These are phyloP conservation scores for Ashinkailepas kermadecensis DNA, from an alignment of 2,888 invertebrate species.

Conservation along the genomic window DNA sequence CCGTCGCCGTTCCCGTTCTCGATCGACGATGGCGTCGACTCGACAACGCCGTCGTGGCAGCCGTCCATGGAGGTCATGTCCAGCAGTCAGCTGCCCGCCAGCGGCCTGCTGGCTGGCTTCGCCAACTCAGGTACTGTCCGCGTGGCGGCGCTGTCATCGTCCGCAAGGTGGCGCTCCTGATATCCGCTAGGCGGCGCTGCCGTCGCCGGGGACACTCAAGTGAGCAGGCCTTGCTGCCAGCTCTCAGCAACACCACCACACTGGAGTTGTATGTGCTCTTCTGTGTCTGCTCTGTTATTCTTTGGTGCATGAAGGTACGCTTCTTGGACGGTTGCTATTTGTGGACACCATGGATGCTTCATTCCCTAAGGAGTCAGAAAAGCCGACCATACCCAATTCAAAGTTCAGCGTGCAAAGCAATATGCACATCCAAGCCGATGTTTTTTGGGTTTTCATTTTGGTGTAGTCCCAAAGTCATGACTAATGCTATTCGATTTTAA, in stretches of 20 bases:
- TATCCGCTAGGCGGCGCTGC: neutral
- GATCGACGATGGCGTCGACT: conserved; percentile 20
- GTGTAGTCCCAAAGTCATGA: no score
- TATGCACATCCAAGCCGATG: no score
- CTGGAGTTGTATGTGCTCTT: neutral
- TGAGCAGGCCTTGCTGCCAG: no score
- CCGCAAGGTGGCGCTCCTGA: neutral
- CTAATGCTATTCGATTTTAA: no score
- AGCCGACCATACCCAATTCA: no score
- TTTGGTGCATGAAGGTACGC: neutral
- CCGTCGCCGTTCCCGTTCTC: conserved; percentile 17
- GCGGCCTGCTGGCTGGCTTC: neutral
- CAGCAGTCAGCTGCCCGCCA: neutral
- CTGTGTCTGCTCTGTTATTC: neutral
- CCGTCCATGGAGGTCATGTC: neutral
- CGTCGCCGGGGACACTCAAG: no score
- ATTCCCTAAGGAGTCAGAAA: no score
- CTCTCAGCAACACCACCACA: neutral
- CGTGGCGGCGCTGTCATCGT: neutral
- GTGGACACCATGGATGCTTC: no score
- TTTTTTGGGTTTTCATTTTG: no score
- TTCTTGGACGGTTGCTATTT: no score
- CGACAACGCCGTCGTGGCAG: conserved; percentile 19
- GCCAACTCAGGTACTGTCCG: neutral
- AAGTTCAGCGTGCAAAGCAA: no score